Evolutionary conservation across 2,888 invertebrate species (phyloP), one percentile per base, ranked within the genome.

Genomic region (Luffia ferchaultella): DNA sequence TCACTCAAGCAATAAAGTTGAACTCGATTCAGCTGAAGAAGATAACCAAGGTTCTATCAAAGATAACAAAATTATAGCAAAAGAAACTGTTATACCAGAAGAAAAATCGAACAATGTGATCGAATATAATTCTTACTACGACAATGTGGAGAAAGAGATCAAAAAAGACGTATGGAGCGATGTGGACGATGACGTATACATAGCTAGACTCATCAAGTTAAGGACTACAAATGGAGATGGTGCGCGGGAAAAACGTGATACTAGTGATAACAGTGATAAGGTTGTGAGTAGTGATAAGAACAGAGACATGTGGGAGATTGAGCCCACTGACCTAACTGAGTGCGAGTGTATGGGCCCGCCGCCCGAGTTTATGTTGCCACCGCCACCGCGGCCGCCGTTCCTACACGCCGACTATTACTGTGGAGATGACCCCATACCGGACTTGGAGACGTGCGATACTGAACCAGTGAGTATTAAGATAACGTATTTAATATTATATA

Each of bases 291-390:
- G 82, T 80, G 79, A 76, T 77, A 62, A 66, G 70, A 20, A 49
- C 49, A 86, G 84, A 85, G 82, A 73, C 60, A 90, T 90, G 89
- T 90, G 90, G 90, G 89, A 89, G 78, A 85, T 90, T 76, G 87
- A 89, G 67, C 86, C 87, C 79, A 85, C 88, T 72, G 89, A 89
- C 73, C 82, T 88, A 79, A 86, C 85, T 73, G 90, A 91, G 83
- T 91, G 90, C 76, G 91, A 91, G 76, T 91, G 91, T 80, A 87
- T 90, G 61, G 90, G 90, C 64, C 89, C 89, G 62, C 90, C 90
- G 61, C 91, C 91, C 56, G 88, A 90, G 79, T 91, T 91, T 72
- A 78, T 90, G 67, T 73, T 91, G 63, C 91, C 91, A 52, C 91
- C 91, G 53, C 91, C 91, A 17, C 91, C 91, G 44, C 75, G 90